phyloP scores from a whole-genome alignment of 2,888 invertebrate species.

The Dione juno region DNA sequence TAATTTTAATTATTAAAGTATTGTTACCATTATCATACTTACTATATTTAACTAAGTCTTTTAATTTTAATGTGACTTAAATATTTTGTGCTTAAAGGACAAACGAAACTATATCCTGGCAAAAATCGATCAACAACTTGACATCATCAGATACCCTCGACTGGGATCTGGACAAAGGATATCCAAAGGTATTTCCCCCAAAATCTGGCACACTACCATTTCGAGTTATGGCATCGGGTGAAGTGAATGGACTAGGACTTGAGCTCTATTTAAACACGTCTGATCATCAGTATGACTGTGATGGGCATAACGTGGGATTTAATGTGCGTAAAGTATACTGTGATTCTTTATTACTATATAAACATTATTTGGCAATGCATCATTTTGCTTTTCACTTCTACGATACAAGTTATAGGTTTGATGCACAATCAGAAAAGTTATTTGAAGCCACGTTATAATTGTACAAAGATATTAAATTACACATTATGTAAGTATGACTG shows the following conservation, averaged over 20 bases:
- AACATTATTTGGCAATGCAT: neutral
- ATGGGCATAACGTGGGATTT: constrained; percentile 74
- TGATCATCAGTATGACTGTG: constrained; percentile 73
- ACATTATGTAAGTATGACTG: no score
- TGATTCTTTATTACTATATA: neutral
- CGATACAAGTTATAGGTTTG: neutral
- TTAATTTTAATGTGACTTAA: no score
- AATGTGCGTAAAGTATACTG: constrained; percentile 60
- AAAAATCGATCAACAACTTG: constrained; percentile 58
- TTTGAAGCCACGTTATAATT: no score
- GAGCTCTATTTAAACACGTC: constrained; percentile 73
- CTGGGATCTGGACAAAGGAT: constrained; percentile 72
- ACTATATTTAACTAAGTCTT: no score
- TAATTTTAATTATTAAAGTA: no score
- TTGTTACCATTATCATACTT: no score
- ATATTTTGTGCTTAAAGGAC: constrained; percentile 54
- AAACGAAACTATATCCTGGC: constrained; percentile 69
- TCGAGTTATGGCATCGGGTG: constrained; percentile 73
- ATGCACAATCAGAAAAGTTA: neutral
- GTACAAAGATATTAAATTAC: no score
- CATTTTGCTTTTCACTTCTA: neutral
- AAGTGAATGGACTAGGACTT: constrained; percentile 70
- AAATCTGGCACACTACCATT: constrained; percentile 61
- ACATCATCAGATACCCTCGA: constrained; percentile 52
- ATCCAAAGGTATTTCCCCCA: constrained; percentile 69